Percentiles rank a stretch among this genome's conserved stretches.
phyloP scores from a whole-genome alignment of 2,113 vertebrate genomes.

The Dicrurus megarhynchus region DNA sequence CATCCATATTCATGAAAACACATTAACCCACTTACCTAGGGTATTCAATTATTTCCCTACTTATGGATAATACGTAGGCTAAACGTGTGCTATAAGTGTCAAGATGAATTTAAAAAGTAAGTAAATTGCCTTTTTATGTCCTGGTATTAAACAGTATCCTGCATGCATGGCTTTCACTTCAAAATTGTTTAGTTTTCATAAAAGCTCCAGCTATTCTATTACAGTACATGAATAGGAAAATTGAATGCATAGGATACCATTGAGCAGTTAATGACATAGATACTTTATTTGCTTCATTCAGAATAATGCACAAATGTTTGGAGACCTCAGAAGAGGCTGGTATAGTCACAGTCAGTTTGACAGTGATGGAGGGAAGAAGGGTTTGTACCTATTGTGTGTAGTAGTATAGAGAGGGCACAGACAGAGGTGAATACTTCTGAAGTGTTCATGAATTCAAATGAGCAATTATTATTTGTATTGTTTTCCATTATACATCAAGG shows the following conservation, averaged over 20 bases:
- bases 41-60: slow-evolving; percentile 45
- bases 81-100: slow-evolving; percentile 7
- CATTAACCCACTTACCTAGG: slow-evolving; percentile 37
- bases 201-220: neutral
- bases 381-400: neutral
- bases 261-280: neutral
- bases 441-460: neutral
- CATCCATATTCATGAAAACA: slow-evolving; percentile 49
- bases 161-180: neutral
- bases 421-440: neutral
- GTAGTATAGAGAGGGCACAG: neutral
- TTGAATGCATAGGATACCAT: neutral
- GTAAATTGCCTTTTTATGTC: slow-evolving; percentile 15
- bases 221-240: neutral
- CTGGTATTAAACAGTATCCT: slow-evolving; percentile 14
- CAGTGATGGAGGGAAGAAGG: neutral
- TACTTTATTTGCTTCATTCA: neutral
- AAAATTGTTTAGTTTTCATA: slow-evolving; percentile 30
- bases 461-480: neutral
- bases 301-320: neutral
- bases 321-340: neutral
- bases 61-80: neutral
- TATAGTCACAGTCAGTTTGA: neutral
- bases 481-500: neutral
- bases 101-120: slow-evolving; percentile 35